Conservation (phyloP, 2,113 vertebrate species). For the Prionailurus bengalensis region DNA sequence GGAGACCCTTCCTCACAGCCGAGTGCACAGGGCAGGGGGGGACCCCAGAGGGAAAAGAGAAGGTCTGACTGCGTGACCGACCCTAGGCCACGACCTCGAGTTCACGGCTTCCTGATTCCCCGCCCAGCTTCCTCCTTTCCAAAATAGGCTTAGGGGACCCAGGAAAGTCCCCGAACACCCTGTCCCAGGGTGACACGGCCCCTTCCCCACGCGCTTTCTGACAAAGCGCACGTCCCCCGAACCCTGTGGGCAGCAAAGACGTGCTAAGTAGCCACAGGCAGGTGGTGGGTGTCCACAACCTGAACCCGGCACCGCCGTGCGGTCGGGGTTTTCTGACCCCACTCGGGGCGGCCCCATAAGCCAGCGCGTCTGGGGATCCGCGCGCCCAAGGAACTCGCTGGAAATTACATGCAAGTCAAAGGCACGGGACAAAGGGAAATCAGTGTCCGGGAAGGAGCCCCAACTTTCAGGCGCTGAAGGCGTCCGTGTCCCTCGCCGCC, state of each 20-base stretch:
- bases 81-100: not conserved
- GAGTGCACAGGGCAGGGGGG: rapidly evolving
- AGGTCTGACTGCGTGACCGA: rapidly evolving
- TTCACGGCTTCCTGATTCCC: rapidly evolving
- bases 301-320: rapidly evolving
- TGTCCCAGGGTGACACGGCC: rapidly evolving
- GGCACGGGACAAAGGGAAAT: not conserved
- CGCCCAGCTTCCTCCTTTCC: not conserved
- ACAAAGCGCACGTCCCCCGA: rapidly evolving
- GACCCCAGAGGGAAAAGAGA: not conserved
- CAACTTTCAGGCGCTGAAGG: rapidly evolving
- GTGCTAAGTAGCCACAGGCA: not conserved
- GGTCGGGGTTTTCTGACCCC: no score
- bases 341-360: rapidly evolving
- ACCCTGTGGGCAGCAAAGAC: not conserved
- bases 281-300: rapidly evolving
- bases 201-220: rapidly evolving
- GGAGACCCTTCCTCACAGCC: not conserved
- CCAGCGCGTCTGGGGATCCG: no score
- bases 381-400: no score
- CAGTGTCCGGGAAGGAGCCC: rapidly evolving
- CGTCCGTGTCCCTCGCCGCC: rapidly evolving
- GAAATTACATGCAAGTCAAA: not conserved
- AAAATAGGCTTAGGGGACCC: rapidly evolving
- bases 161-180: not conserved